Percentiles rank a stretch among this genome's conserved stretches.
These are phyloP conservation scores for Tetramorium bicarinatum DNA, from an alignment of 2,888 invertebrate species.

Conservation along the genomic window DNA sequence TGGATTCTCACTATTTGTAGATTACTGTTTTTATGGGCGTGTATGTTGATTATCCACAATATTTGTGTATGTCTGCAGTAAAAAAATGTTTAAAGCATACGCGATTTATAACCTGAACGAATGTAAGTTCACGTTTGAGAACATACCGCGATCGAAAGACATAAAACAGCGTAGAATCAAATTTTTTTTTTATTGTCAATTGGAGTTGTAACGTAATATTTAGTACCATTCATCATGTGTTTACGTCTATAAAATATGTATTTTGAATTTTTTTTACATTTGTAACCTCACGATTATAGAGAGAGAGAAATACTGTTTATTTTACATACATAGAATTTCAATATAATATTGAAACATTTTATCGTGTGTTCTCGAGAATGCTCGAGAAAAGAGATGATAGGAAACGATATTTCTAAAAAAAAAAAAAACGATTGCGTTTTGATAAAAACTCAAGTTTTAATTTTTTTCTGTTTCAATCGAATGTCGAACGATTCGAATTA, in stretches of 20 bases:
- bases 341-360: slow-evolving; percentile 2
- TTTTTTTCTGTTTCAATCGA: not conserved
- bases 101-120: slow-evolving; percentile 15
- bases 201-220: not conserved
- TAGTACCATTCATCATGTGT: not conserved
- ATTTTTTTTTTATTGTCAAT: not conserved
- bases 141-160: not conserved
- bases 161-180: slow-evolving; percentile 21
- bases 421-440: not conserved
- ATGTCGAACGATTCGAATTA: not conserved
- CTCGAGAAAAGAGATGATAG: not conserved
- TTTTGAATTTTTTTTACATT: not conserved
- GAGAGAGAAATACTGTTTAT: not conserved
- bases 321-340: not conserved
- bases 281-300: not conserved
- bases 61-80: no score
- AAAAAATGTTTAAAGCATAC: not conserved
- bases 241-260: not conserved
- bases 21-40: no score
- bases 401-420: not conserved
- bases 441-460: not conserved
- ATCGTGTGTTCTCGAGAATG: not conserved
- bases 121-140: not conserved
- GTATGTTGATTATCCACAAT: no score
- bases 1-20: no score